phyloP scores from a whole-genome alignment of 2,797 vertebrate genomes.

The Phrynocephalus vlangalii region DNA sequence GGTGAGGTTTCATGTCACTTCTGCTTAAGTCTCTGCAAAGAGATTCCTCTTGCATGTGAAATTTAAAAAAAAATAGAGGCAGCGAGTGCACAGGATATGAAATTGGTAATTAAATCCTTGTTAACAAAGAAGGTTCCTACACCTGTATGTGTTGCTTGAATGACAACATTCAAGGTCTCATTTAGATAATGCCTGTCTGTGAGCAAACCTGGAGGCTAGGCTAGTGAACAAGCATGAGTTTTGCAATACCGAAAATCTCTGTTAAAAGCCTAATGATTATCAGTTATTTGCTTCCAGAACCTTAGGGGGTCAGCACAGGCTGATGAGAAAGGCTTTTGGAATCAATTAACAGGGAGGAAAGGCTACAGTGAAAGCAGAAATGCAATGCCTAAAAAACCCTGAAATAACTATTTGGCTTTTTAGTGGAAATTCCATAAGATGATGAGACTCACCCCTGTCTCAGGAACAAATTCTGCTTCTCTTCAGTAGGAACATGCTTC shows the following conservation, averaged over 20 bases:
- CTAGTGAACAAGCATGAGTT: conserved; percentile 19
- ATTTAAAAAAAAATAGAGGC: neutral
- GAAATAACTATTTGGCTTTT: neutral
- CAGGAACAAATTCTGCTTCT: neutral
- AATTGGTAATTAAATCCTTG: conserved; percentile 2
- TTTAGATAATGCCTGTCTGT: conserved; percentile 4
- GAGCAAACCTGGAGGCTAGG: conserved; percentile 53
- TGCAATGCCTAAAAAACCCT: neutral
- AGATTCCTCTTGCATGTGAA: neutral
- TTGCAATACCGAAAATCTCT: conserved; percentile 55
- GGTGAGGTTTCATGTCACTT: neutral
- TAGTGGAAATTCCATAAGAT: neutral
- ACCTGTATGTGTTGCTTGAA: neutral
- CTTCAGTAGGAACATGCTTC: neutral
- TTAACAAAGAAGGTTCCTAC: neutral
- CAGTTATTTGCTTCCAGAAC: conserved; percentile 51
- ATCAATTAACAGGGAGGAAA: conserved; percentile 66
- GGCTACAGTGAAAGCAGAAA: conserved; percentile 29
- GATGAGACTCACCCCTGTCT: neutral
- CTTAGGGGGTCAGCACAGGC: conserved; percentile 45
- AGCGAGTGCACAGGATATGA: neutral
- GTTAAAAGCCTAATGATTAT: conserved; percentile 71
- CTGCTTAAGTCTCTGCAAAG: neutral
- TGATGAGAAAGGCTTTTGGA: conserved; percentile 60
- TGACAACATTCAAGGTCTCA: neutral